These are phyloP conservation scores for Pipistrellus nathusii DNA, from an alignment of 2,797 vertebrate genomes.

Conservation along the genomic window DNA sequence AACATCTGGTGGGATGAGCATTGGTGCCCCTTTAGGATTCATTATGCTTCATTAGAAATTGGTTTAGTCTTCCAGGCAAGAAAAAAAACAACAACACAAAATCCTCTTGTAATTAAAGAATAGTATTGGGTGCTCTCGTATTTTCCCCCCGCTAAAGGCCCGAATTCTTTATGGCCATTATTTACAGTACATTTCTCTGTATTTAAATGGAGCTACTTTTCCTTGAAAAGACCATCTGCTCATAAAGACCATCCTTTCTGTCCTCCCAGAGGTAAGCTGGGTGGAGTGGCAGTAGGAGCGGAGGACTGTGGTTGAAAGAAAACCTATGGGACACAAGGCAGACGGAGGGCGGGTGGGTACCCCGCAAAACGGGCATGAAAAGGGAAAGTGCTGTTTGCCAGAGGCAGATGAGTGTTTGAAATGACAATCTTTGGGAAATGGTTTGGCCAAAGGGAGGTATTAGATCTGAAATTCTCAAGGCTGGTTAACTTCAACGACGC, in stretches of 20 bases:
- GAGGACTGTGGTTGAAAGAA: slow-evolving; percentile 80
- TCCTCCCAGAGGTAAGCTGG: slow-evolving; percentile 83
- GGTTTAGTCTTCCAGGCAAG: slow-evolving; percentile 85
- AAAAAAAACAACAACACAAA: slow-evolving; percentile 68
- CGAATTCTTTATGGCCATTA: slow-evolving; percentile 85
- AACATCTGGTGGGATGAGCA: slow-evolving; percentile 89
- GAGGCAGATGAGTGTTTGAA: neutral
- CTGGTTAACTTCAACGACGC: neutral
- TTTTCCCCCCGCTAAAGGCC: slow-evolving; percentile 82
- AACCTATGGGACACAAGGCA: slow-evolving; percentile 72
- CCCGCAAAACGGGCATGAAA: neutral
- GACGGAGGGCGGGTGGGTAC: slow-evolving; percentile 68
- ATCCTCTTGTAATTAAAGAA: slow-evolving; percentile 82
- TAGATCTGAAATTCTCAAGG: slow-evolving; percentile 41
- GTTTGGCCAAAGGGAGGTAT: neutral
- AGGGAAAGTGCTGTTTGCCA: neutral
- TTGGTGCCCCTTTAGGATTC: slow-evolving; percentile 85
- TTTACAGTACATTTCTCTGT: slow-evolving; percentile 87
- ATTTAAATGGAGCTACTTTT: slow-evolving; percentile 87
- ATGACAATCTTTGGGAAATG: neutral
- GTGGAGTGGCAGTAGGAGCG: slow-evolving; percentile 71
- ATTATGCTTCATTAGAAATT: slow-evolving; percentile 87
- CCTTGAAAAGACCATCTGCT: slow-evolving; percentile 89
- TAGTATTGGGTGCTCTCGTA: slow-evolving; percentile 78
- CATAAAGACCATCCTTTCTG: slow-evolving; percentile 83